Conservation (phyloP, 2,888 invertebrate genomes). For the Pheosia gnoma region DNA sequence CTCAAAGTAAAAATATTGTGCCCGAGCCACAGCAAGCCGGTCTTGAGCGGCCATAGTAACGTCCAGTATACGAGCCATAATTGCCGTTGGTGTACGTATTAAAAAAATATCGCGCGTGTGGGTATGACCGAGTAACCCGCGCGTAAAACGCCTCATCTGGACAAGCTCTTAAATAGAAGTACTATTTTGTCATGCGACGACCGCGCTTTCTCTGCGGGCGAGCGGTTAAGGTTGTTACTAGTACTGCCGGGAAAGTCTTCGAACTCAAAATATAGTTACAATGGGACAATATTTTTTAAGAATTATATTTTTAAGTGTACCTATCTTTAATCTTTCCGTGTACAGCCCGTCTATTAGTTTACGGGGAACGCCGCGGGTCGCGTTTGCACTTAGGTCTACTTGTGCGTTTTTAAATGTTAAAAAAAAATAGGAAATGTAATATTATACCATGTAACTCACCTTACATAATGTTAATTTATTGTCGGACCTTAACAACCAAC, state of each 20-base stretch:
- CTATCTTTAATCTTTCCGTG: slow-evolving; percentile 3
- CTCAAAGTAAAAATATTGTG: no score
- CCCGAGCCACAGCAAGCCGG: no score
- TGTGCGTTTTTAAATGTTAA: slow-evolving; percentile 49
- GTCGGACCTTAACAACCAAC: slow-evolving; percentile 61
- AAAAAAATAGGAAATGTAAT: slow-evolving; percentile 50
- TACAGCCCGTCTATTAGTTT: slow-evolving; percentile 24
- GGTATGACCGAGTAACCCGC: no score
- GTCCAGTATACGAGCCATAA: no score
- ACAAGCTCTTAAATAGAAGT: no score
- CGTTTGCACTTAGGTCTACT: slow-evolving; percentile 39
- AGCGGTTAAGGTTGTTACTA: background rate
- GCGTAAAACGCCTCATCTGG: no score
- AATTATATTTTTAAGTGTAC: background rate
- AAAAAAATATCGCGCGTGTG: no score
- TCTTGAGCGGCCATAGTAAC: no score
- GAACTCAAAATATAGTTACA: background rate
- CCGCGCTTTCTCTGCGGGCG: no score
- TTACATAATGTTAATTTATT: slow-evolving; percentile 55
- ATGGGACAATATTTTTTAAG: background rate
- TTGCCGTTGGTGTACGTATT: no score
- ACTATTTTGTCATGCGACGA: no score
- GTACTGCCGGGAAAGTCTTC: background rate
- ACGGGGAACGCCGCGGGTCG: slow-evolving; percentile 45
- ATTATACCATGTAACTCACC: slow-evolving; percentile 44